These are phyloP conservation scores for Chirona hameri DNA, from an alignment of 2,888 invertebrate species.

Conservation along the genomic window DNA sequence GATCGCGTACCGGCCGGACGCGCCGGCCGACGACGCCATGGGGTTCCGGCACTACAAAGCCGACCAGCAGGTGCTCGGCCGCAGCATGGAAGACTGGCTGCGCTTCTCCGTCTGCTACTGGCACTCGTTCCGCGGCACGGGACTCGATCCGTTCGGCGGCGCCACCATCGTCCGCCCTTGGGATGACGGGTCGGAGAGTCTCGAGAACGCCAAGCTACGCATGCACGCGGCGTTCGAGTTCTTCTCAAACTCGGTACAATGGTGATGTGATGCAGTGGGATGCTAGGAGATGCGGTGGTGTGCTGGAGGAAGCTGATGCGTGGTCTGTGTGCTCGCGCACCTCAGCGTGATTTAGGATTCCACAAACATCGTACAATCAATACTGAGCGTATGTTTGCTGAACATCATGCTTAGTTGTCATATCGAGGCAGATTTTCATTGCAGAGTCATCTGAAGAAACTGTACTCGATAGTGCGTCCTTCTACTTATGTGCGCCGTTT, in stretches of 20 bases:
- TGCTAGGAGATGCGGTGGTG: no score
- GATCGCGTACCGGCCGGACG: constrained; percentile 56
- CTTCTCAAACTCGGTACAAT: constrained; percentile 55
- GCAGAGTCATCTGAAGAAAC: no score
- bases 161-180: constrained; percentile 53
- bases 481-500: no score
- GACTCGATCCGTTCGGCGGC: constrained; percentile 51
- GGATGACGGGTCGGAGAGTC: constrained; percentile 57
- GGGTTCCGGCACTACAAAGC: constrained; percentile 59
- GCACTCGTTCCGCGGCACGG: constrained; percentile 52
- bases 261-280: no score
- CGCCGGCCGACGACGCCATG: constrained; percentile 52
- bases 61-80: constrained; percentile 56
- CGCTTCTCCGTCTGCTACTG: constrained; percentile 58
- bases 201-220: constrained; percentile 59
- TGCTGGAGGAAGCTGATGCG: no score
- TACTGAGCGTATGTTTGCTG: no score
- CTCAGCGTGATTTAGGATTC: no score
- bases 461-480: no score
- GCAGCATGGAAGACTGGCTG: constrained; percentile 63
- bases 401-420: no score
- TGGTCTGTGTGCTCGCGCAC: no score
- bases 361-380: no score
- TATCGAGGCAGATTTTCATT: no score
- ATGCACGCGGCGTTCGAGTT: constrained; percentile 61